phyloP scores from a whole-genome alignment of 1,140 invertebrate genomes.

The Agraylea sexmaculata region DNA sequence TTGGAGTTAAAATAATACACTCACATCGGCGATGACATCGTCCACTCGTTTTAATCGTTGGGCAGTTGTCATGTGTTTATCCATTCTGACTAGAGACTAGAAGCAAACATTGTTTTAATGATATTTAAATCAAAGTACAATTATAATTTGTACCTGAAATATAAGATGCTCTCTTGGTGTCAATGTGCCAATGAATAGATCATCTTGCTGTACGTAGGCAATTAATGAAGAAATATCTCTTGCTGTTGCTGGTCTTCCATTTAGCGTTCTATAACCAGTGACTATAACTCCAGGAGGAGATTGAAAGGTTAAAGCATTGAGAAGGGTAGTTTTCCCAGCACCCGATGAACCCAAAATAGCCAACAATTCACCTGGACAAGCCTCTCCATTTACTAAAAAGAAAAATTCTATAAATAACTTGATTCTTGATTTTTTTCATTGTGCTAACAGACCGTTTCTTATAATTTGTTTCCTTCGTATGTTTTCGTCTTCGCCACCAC shows the following conservation, averaged over 20 bases:
- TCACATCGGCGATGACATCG: constrained; percentile 78
- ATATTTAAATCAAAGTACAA: constrained; percentile 2
- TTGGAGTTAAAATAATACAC: constrained; percentile 14
- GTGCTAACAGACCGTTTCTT: constrained; percentile 45
- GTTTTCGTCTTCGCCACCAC: constrained; percentile 27
- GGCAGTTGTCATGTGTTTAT: constrained; percentile 58
- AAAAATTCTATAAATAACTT: neutral
- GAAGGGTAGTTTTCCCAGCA: constrained; percentile 89
- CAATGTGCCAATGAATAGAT: constrained; percentile 87
- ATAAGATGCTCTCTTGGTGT: constrained; percentile 82
- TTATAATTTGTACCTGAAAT: constrained; percentile 54
- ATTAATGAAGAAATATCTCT: constrained; percentile 63
- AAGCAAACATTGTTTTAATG: neutral
- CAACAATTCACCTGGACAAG: constrained; percentile 78
- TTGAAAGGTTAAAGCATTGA: constrained; percentile 82
- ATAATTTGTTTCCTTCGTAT: constrained; percentile 50
- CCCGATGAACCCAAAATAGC: constrained; percentile 92
- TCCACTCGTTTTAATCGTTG: constrained; percentile 75
- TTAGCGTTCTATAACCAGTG: constrained; percentile 57
- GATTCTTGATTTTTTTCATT: constrained; percentile 3
- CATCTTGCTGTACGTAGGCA: constrained; percentile 93
- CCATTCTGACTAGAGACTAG: constrained; percentile 87
- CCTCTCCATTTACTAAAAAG: constrained; percentile 67
- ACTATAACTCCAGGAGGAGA: constrained; percentile 53
- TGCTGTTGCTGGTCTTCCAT: constrained; percentile 54